Conservation (phyloP, 2,113 vertebrate species). For the Hipposideros armiger region DNA sequence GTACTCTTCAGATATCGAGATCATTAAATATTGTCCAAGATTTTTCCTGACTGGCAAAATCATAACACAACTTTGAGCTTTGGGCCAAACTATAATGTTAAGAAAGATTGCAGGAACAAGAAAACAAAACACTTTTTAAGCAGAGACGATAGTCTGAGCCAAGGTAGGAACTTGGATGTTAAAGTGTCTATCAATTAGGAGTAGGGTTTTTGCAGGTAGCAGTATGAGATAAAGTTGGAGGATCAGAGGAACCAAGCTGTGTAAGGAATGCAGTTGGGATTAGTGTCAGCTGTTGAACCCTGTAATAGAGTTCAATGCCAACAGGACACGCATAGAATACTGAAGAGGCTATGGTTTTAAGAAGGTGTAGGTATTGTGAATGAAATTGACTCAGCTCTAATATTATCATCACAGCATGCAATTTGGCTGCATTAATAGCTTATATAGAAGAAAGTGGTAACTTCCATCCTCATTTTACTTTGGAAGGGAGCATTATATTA, state of each 20-base stretch:
- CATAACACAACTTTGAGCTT: neutral
- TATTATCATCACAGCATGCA: neutral
- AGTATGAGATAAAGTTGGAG: neutral
- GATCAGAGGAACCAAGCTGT: neutral
- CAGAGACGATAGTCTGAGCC: neutral
- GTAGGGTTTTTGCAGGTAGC: neutral
- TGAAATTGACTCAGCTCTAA: neutral
- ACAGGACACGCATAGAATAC: neutral
- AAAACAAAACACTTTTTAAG: neutral
- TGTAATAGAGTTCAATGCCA: neutral
- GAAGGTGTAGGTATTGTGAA: too few species aligned
- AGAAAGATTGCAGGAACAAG: neutral
- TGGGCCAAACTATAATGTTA: neutral
- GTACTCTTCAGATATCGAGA: neutral
- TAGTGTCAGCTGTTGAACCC: accelerated
- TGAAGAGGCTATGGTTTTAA: neutral
- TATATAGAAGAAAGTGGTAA: neutral
- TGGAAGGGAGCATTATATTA: neutral
- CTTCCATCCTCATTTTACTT: neutral
- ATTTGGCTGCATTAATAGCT: neutral
- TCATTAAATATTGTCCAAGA: neutral
- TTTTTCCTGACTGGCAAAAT: neutral
- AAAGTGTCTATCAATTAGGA: neutral
- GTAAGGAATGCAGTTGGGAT: neutral
- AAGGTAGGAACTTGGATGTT: neutral